phyloP scores from a whole-genome alignment of 2,113 vertebrate species.

The Corythornis madagascariensis region DNA sequence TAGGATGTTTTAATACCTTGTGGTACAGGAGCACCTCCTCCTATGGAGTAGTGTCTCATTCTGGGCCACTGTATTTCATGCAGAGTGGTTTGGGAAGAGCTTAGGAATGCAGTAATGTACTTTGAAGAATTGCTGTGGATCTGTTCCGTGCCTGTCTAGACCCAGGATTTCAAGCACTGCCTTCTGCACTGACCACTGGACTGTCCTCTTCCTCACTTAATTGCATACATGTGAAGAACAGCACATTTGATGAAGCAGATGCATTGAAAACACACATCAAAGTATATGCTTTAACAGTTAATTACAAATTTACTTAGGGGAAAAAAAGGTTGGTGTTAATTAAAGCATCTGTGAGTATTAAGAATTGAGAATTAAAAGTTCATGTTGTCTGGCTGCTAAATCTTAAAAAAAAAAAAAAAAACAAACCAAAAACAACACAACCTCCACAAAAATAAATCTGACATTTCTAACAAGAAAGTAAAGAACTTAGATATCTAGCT shows the following conservation, averaged over 20 bases:
- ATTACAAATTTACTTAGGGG: background rate
- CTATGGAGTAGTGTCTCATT: background rate
- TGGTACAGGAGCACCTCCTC: background rate
- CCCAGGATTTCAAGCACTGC: background rate
- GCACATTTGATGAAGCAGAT: background rate
- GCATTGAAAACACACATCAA: background rate
- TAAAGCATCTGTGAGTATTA: background rate
- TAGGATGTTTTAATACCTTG: background rate
- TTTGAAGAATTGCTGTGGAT: background rate
- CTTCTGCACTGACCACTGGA: background rate
- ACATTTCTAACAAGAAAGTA: background rate
- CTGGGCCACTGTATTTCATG: background rate
- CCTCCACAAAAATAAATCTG: background rate
- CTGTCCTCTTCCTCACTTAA: background rate
- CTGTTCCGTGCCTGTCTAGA: background rate
- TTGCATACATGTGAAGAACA: background rate
- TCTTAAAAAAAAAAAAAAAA: background rate
- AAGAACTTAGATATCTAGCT: background rate
- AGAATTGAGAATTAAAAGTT: background rate
- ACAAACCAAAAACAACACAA: background rate
- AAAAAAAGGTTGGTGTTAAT: background rate
- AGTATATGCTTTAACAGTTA: background rate
- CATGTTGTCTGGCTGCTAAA: background rate
- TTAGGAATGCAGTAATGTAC: background rate
- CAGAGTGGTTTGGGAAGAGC: background rate